Conservation (phyloP, 2,888 invertebrate genomes). For the Dynastes tityus region DNA sequence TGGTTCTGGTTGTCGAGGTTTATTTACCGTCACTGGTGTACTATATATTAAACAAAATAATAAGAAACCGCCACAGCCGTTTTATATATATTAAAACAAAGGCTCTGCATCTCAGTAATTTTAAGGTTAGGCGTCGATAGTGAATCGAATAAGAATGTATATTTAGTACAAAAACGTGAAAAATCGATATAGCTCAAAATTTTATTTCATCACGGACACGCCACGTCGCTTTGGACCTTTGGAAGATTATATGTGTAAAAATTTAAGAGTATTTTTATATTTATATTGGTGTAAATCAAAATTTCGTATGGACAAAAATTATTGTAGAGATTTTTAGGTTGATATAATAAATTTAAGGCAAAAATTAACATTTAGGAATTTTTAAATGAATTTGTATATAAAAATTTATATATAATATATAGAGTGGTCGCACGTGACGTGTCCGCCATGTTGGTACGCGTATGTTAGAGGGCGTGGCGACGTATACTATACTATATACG, state of each 20-base stretch:
- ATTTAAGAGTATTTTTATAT: conserved; percentile 73
- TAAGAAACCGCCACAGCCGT: conserved; percentile 66
- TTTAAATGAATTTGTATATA: conserved; percentile 81
- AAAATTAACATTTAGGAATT: conserved; percentile 79
- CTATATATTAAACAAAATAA: conserved; percentile 57
- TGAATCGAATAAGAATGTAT: conserved; percentile 72
- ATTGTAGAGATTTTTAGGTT: conserved; percentile 72
- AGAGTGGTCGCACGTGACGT: conserved; percentile 71
- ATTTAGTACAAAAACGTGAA: conserved; percentile 65
- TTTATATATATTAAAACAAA: conserved; percentile 54
- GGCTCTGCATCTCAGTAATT: conserved; percentile 66
- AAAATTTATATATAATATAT: conserved; percentile 77
- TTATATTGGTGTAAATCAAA: conserved; percentile 73
- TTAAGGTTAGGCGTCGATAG: conserved; percentile 72
- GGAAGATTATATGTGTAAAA: conserved; percentile 72
- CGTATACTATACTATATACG: conserved; percentile 71
- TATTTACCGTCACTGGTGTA: conserved; percentile 69
- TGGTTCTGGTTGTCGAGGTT: conserved; percentile 69
- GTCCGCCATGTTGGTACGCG: conserved; percentile 67
- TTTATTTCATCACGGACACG: conserved; percentile 65
- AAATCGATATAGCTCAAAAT: conserved; percentile 72
- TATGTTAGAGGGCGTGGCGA: conserved; percentile 69
- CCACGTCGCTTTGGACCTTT: conserved; percentile 56
- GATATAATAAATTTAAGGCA: conserved; percentile 71
- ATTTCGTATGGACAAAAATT: conserved; percentile 72